Conservation (phyloP, 2,113 vertebrate species). For the Chaenocephalus aceratus region DNA sequence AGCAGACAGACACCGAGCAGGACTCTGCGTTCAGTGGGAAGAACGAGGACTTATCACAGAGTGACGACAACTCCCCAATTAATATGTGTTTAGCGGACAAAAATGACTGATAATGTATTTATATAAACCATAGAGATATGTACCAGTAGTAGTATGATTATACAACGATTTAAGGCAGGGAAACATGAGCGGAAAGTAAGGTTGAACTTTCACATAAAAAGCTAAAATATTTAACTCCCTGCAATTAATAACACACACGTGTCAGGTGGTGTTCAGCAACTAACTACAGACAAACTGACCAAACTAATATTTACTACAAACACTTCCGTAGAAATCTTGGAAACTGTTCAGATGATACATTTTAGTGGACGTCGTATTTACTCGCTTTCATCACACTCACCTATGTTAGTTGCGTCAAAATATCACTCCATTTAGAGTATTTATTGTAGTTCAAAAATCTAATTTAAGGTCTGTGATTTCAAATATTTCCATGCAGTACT, state of each 20-base stretch:
- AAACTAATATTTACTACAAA: conserved; percentile 23
- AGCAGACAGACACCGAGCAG: conserved; percentile 45
- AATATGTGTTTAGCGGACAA: conserved; percentile 73
- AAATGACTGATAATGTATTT: conserved; percentile 60
- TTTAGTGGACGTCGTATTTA: conserved; percentile 36
- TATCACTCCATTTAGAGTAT: conserved; percentile 33
- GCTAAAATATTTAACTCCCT: conserved; percentile 32
- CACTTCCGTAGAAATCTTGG: conserved; percentile 6
- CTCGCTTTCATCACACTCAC: conserved; percentile 35
- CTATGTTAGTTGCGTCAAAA: conserved; percentile 39
- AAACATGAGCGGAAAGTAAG: conserved; percentile 13
- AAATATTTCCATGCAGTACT: conserved; percentile 54
- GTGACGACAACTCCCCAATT: conserved; percentile 67
- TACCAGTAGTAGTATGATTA: conserved; percentile 26
- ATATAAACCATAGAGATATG: conserved; percentile 24
- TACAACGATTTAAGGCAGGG: conserved; percentile 12
- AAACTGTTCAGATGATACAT: conserved; percentile 21
- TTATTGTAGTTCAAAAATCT: conserved; percentile 52
- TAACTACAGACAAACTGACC: conserved; percentile 10
- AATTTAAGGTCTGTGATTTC: conserved; percentile 51
- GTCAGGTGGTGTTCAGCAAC: no score
- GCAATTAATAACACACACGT: not conserved
- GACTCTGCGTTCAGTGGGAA: conserved; percentile 38
- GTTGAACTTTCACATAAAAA: conserved; percentile 13
- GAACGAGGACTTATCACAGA: conserved; percentile 64